Percentiles rank a stretch among this genome's conserved stretches.
Evolutionary conservation across 2,888 invertebrate species (phyloP).

Genomic region (Caenorhabditis sulstoni): DNA sequence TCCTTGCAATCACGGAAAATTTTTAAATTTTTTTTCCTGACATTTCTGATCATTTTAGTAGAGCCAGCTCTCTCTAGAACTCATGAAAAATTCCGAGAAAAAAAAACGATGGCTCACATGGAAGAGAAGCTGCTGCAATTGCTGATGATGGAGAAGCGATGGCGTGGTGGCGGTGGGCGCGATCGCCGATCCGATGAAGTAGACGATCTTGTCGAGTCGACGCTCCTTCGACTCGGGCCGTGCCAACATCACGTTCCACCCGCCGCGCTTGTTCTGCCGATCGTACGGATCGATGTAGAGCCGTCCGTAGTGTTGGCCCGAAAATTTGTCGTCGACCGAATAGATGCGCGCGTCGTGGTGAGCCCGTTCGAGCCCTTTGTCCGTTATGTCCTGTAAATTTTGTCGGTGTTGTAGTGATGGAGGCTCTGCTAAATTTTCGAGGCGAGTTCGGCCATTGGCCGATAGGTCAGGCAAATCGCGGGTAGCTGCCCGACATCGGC

Average conservation of each 20-base stretch:
- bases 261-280: constrained; percentile 73
- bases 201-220: constrained; percentile 78
- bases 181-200: constrained; percentile 75
- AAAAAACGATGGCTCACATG: constrained; percentile 56
- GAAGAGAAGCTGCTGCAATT: constrained; percentile 75
- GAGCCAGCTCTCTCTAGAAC: too few relatives aligned
- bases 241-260: constrained; percentile 76
- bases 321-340: constrained; percentile 72
- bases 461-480: too few relatives aligned
- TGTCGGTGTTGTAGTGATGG: too few relatives aligned
- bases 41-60: too few relatives aligned
- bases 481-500: too few relatives aligned
- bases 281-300: constrained; percentile 79
- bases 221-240: constrained; percentile 73
- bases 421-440: too few relatives aligned
- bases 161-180: constrained; percentile 67
- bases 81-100: too few relatives aligned
- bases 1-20: too few relatives aligned
- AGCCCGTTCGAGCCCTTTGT: constrained; percentile 71
- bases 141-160: constrained; percentile 76
- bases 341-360: constrained; percentile 76
- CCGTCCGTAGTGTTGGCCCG: constrained; percentile 69
- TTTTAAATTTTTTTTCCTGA: too few relatives aligned
- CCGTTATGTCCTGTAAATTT: constrained; percentile 70
- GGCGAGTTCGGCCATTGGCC: too few relatives aligned